These are phyloP conservation scores for Meriones unguiculatus DNA, from an alignment of 2,113 vertebrate species.

Conservation along the genomic window DNA sequence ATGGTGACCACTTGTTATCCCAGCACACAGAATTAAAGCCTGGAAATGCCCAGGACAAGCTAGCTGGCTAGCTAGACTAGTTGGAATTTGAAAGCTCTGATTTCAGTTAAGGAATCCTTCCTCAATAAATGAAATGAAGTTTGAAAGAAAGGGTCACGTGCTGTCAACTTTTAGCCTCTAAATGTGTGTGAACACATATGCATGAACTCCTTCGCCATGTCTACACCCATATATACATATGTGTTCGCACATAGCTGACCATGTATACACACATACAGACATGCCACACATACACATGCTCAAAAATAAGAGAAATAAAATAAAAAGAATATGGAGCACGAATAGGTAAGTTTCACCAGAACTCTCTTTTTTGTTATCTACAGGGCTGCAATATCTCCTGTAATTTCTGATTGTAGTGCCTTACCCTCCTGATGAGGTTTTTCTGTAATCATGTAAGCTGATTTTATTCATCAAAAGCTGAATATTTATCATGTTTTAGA, in stretches of 20 bases:
- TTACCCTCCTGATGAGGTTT: background rate
- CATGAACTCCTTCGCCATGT: background rate
- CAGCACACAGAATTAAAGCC: background rate
- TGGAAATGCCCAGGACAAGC: background rate
- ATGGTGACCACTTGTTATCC: no score
- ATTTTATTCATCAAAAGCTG: background rate
- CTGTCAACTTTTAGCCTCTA: background rate
- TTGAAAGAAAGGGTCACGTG: no score
- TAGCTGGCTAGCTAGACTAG: background rate
- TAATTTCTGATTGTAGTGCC: background rate
- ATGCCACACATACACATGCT: background rate
- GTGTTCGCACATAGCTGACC: background rate
- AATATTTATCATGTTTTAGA: background rate
- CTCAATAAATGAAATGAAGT: background rate
- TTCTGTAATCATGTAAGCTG: slow-evolving; percentile 23
- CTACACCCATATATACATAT: background rate
- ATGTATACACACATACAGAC: background rate
- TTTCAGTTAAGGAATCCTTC: background rate
- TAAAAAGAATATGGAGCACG: background rate
- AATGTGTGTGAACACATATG: background rate
- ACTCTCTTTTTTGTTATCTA: background rate
- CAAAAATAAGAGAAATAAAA: background rate
- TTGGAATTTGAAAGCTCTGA: background rate
- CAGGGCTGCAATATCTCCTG: background rate
- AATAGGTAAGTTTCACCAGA: background rate